phyloP scores from a whole-genome alignment of 2,888 invertebrate genomes.

The Drosophila leonis region DNA sequence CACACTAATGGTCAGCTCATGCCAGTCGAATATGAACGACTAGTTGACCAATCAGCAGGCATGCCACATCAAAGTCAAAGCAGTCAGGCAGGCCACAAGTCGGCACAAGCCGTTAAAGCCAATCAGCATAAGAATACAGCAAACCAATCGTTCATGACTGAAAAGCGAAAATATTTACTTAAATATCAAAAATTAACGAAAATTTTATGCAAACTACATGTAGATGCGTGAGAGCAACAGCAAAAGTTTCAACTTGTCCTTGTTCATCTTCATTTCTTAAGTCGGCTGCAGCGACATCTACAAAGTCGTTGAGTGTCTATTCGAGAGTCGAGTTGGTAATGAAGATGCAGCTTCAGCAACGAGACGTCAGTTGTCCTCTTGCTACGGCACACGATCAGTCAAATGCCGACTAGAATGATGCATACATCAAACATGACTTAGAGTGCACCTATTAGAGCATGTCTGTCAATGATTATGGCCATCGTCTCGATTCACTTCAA shows the following conservation, averaged over 20 bases:
- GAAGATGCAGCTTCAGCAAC: constrained; percentile 35
- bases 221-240: constrained; percentile 20
- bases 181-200: neutral
- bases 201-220: constrained; percentile 21
- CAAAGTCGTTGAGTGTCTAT: constrained; percentile 21
- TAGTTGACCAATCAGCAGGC: constrained; percentile 3
- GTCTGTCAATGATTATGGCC: neutral
- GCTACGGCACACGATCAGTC: constrained; percentile 4
- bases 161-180: neutral
- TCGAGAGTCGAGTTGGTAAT: constrained; percentile 13
- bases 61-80: constrained; percentile 20
- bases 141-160: constrained; percentile 21
- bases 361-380: constrained; percentile 6
- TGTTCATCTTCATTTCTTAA: neutral
- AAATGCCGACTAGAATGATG: constrained; percentile 16
- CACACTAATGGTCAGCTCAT: constrained; percentile 38
- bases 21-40: constrained; percentile 37
- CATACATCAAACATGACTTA: constrained; percentile 9
- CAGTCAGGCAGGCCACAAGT: constrained; percentile 5
- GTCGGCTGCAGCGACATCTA: constrained; percentile 20
- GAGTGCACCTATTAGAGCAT: neutral
- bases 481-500: too few species aligned
- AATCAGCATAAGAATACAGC: constrained; percentile 15
- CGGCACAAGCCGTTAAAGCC: constrained; percentile 43
- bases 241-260: constrained; percentile 8